Percentiles rank a stretch among this genome's conserved stretches.
Evolutionary conservation across 1,140 invertebrate genomes (phyloP).

Genomic region (Coptotermes formosanus): DNA sequence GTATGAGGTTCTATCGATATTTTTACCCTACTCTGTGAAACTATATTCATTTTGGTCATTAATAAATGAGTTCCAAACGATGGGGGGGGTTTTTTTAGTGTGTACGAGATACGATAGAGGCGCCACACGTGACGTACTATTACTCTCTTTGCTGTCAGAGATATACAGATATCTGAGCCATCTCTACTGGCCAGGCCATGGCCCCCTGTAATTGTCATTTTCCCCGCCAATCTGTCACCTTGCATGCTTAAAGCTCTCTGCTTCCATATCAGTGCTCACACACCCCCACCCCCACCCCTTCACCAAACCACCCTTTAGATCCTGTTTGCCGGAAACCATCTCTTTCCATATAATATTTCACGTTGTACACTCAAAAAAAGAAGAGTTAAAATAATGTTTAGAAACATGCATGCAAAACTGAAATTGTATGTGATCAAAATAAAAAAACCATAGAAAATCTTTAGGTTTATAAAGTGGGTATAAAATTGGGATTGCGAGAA

Average conservation of each 20-base stretch:
- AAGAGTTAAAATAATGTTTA: neutral
- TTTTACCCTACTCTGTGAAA: neutral
- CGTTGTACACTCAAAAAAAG: neutral
- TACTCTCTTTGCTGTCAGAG: neutral
- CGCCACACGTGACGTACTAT: neutral
- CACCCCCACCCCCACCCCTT: neutral
- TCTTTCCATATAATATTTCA: neutral
- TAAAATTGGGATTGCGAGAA: too few species aligned
- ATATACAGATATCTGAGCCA: neutral
- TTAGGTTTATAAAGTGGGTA: too few species aligned
- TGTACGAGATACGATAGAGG: neutral
- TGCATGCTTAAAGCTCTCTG: neutral
- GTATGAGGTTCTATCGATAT: neutral
- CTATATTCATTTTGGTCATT: neutral
- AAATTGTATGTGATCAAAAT: neutral
- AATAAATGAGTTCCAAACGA: neutral
- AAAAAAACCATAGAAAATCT: neutral
- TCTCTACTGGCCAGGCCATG: neutral
- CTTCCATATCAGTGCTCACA: neutral
- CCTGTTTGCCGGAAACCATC: neutral
- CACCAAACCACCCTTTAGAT: neutral
- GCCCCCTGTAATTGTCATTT: neutral
- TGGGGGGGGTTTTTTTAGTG: too few species aligned
- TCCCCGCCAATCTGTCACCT: constrained; percentile 9
- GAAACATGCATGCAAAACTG: neutral